Conservation (phyloP, 2,113 vertebrate species). For the Anoura caudifer region DNA sequence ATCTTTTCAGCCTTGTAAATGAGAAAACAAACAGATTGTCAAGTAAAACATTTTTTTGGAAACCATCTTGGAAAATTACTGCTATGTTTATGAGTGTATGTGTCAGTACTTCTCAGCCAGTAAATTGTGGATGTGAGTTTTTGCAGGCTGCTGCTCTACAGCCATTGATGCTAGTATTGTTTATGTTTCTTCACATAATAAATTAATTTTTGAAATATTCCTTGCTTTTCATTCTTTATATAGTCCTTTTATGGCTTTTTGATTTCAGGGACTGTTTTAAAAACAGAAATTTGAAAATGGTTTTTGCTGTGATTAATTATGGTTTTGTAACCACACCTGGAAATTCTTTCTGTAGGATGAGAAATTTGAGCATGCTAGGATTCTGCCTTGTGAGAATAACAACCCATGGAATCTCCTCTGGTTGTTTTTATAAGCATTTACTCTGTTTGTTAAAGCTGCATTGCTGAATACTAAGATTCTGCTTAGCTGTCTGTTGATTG, state of each 20-base stretch:
- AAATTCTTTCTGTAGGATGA: slow-evolving; percentile 5
- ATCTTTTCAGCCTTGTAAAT: slow-evolving; percentile 56
- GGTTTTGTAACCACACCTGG: neutral
- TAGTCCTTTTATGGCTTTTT: neutral
- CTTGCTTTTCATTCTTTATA: slow-evolving; percentile 21
- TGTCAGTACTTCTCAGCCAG: slow-evolving; percentile 30
- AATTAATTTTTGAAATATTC: slow-evolving; percentile 59
- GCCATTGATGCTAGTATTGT: neutral
- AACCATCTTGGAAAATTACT: neutral
- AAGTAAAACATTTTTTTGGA: slow-evolving; percentile 14
- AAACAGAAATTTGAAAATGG: slow-evolving; percentile 19
- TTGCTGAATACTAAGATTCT: neutral
- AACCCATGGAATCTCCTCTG: neutral
- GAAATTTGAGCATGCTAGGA: slow-evolving; percentile 11
- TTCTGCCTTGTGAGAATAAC: neutral
- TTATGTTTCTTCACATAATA: slow-evolving; percentile 54
- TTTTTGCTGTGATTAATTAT: slow-evolving; percentile 15
- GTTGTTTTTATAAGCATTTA: slow-evolving; percentile 11
- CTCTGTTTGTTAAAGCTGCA: neutral
- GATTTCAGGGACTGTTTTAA: neutral
- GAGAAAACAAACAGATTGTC: slow-evolving; percentile 40
- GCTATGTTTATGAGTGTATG: slow-evolving; percentile 1
- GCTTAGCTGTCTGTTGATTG: neutral
- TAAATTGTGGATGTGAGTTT: slow-evolving; percentile 43
- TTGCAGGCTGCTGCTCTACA: slow-evolving; percentile 41